Evolutionary conservation across 2,888 invertebrate genomes (phyloP).

Genomic region (Caenorhabditis wallacei): DNA sequence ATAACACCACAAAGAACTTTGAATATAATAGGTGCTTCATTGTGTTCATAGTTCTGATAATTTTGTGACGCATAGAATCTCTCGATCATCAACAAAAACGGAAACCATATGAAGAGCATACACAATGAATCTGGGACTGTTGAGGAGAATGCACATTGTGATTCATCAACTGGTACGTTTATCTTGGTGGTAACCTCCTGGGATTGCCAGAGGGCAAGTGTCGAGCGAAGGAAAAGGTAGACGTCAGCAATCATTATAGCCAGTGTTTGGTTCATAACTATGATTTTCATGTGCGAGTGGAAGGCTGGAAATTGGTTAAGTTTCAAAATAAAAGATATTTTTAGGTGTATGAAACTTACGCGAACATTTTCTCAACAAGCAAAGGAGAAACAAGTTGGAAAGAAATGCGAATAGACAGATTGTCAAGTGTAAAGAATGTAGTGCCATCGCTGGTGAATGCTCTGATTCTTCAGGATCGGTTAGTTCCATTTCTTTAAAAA

Average conservation of each 20-base stretch:
- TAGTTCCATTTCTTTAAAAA: conserved; percentile 36
- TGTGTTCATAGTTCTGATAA: conserved; percentile 62
- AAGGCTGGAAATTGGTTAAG: conserved; percentile 48
- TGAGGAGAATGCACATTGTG: conserved; percentile 60
- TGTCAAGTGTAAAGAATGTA: conserved; percentile 56
- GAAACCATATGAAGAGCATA: conserved; percentile 64
- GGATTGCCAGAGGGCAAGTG: conserved; percentile 45
- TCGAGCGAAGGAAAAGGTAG: conserved; percentile 45
- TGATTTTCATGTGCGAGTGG: conserved; percentile 63
- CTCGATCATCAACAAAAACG: conserved; percentile 61
- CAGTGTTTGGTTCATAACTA: conserved; percentile 55
- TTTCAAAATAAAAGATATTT: too few relatives aligned
- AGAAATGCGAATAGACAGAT: conserved; percentile 47
- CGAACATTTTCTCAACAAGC: conserved; percentile 43
- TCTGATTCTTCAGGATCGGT: conserved; percentile 39
- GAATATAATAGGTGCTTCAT: conserved; percentile 40
- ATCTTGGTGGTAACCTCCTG: conserved; percentile 7
- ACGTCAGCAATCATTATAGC: conserved; percentile 50
- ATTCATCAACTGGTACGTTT: conserved; percentile 26
- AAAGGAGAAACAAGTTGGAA: conserved; percentile 52
- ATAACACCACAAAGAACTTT: conserved; percentile 49
- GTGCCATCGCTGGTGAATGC: conserved; percentile 40
- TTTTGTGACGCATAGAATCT: conserved; percentile 64
- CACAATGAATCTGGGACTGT: conserved; percentile 62
- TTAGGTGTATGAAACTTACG: conserved; percentile 19